Percentiles rank a stretch among this genome's conserved stretches.
phyloP scores from a whole-genome alignment of 2,888 invertebrate genomes.

The Strigamia maritima region DNA sequence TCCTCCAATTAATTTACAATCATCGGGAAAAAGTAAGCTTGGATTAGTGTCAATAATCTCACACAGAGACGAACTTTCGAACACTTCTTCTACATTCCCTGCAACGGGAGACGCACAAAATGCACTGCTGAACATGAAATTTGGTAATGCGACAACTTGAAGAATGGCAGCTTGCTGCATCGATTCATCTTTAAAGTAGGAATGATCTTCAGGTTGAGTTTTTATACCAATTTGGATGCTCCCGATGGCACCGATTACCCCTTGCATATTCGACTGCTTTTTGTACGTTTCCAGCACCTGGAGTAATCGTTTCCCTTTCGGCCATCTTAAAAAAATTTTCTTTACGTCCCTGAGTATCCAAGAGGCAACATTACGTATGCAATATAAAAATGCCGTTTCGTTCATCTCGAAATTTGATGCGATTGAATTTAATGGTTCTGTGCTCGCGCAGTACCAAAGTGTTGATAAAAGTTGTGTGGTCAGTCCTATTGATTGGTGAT shows the following conservation, averaged over 20 bases:
- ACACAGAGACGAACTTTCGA: background rate
- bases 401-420: background rate
- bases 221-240: background rate
- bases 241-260: background rate
- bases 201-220: constrained; percentile 6
- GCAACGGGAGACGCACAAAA: background rate
- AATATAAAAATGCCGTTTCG: background rate
- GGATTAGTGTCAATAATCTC: background rate
- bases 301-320: background rate
- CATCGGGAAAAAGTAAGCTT: background rate
- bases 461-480: background rate
- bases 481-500: background rate
- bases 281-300: background rate
- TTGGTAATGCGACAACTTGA: background rate
- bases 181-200: background rate
- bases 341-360: background rate
- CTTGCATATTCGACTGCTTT: background rate
- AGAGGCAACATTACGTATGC: background rate
- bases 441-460: background rate
- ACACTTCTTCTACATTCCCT: background rate
- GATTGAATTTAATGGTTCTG: background rate
- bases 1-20: background rate
- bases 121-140: constrained; percentile 1
- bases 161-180: background rate
- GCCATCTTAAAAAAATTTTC: background rate